Evolutionary conservation across 2,888 invertebrate genomes (phyloP).

Genomic region (Cantharis flavilabris): DNA sequence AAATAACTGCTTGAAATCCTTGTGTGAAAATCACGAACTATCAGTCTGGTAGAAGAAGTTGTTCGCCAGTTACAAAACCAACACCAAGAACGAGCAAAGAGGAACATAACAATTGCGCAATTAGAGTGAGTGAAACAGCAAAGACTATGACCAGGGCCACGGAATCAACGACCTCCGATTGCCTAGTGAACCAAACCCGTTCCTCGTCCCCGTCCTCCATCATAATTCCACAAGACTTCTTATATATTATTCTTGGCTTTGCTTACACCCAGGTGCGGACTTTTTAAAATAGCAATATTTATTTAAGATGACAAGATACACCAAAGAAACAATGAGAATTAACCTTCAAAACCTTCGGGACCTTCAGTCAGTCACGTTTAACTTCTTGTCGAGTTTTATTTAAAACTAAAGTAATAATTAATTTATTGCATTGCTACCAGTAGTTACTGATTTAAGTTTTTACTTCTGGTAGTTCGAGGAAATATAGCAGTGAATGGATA

Average conservation of each 20-base stretch:
- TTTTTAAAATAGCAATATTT: background rate
- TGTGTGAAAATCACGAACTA: constrained; percentile 15
- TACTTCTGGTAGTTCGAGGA: background rate
- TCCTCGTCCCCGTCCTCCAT: constrained; percentile 39
- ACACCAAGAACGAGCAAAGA: constrained; percentile 8
- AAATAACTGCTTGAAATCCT: constrained; percentile 1
- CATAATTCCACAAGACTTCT: constrained; percentile 24
- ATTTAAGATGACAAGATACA: background rate
- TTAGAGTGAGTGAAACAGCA: constrained; percentile 35
- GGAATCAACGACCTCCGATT: constrained; percentile 57
- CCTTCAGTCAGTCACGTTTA: background rate
- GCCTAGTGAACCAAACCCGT: constrained; percentile 57
- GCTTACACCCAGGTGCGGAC: constrained; percentile 14
- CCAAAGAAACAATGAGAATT: background rate
- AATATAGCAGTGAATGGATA: background rate
- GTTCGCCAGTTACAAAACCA: constrained; percentile 8
- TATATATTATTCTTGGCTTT: constrained; percentile 21
- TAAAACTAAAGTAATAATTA: background rate
- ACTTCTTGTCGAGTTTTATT: background rate
- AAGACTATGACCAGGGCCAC: constrained; percentile 42
- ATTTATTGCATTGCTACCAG: background rate
- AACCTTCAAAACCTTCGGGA: background rate
- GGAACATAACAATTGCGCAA: constrained; percentile 30
- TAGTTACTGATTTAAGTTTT: background rate
- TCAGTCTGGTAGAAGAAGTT: constrained; percentile 11